Conservation (phyloP, 2,797 vertebrate genomes). For the Micrastur ruficollis region DNA sequence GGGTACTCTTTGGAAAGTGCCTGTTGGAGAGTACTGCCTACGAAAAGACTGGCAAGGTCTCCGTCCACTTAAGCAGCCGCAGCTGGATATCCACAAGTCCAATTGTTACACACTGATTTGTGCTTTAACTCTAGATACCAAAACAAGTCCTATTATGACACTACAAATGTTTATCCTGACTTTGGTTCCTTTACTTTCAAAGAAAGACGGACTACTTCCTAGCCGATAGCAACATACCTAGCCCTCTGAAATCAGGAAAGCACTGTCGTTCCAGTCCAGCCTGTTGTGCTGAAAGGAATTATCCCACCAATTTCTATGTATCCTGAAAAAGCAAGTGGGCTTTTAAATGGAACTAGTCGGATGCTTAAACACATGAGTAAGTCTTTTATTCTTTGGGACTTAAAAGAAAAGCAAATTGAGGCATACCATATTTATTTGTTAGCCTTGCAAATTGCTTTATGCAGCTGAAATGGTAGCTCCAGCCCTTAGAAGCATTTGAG, state of each 20-base stretch:
- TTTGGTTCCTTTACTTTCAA: background rate
- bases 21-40: background rate
- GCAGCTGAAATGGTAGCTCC: background rate
- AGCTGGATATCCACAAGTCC: background rate
- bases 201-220: background rate
- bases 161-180: background rate
- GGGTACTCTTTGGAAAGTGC: background rate
- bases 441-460: background rate
- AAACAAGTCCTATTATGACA: background rate
- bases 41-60: background rate
- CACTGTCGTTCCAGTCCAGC: background rate
- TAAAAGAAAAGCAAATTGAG: background rate
- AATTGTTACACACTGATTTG: background rate
- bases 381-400: background rate
- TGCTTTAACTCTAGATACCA: background rate
- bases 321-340: background rate
- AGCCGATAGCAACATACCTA: background rate
- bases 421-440: background rate
- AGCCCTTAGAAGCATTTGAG: background rate
- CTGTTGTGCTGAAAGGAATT: background rate
- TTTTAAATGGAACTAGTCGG: background rate
- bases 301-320: background rate
- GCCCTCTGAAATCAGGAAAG: background rate
- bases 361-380: background rate
- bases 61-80: background rate